Percentiles rank a stretch among this genome's conserved stretches.
Evolutionary conservation across 1,140 invertebrate genomes (phyloP).

Genomic region (Drosophila varians): DNA sequence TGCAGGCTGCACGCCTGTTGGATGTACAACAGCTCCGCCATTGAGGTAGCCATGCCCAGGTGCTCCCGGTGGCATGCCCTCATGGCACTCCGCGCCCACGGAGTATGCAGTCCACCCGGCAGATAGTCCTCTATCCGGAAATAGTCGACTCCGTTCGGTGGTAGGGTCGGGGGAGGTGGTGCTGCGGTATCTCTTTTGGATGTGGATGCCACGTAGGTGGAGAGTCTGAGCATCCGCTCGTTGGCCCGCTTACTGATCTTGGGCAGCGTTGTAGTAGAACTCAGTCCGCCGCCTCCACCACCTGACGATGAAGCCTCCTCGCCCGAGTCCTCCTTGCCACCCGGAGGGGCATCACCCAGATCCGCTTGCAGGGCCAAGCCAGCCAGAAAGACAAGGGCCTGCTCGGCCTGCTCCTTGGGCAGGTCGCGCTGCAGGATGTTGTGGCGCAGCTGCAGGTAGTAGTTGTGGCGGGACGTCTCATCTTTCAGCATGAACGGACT

Average conservation of each 20-base stretch:
- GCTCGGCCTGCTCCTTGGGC: slow-evolving; percentile 87
- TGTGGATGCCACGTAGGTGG: slow-evolving; percentile 65
- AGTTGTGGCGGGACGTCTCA: slow-evolving; percentile 94
- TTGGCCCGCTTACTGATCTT: slow-evolving; percentile 79
- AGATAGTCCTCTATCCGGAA: slow-evolving; percentile 92
- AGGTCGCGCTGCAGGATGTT: slow-evolving; percentile 91
- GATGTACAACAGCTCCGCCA: slow-evolving; percentile 94
- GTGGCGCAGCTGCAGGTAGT: slow-evolving; percentile 96
- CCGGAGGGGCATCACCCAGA: slow-evolving; percentile 89
- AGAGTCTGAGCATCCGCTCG: slow-evolving; percentile 74
- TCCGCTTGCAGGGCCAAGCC: slow-evolving; percentile 96
- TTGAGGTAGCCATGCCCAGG: slow-evolving; percentile 88
- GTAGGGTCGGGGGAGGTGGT: slow-evolving; percentile 13
- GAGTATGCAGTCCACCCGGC: slow-evolving; percentile 86
- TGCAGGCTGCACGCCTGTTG: slow-evolving; percentile 93
- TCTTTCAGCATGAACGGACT: slow-evolving; percentile 93
- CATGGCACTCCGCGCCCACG: slow-evolving; percentile 86
- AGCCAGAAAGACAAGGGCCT: slow-evolving; percentile 91
- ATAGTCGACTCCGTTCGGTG: slow-evolving; percentile 85
- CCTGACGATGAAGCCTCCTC: slow-evolving; percentile 13
- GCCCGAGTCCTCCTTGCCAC: slow-evolving; percentile 24
- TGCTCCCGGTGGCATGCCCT: slow-evolving; percentile 88
- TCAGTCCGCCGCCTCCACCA: background rate
- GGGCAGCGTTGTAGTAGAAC: slow-evolving; percentile 68
- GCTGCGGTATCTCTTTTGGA: slow-evolving; percentile 22